These are phyloP conservation scores for Aphis gossypii DNA, from an alignment of 1,140 invertebrate species.

Conservation along the genomic window DNA sequence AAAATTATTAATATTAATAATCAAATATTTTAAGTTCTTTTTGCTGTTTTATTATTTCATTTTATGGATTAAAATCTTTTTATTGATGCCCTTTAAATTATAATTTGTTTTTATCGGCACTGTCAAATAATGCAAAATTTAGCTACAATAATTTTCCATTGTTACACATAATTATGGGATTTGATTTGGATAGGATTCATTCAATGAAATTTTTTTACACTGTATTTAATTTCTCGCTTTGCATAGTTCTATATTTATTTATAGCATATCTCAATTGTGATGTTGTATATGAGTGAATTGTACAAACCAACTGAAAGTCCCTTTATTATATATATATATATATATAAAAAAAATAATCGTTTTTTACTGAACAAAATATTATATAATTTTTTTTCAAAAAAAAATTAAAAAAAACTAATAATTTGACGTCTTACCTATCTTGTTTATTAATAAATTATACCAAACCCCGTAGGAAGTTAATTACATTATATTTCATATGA, in stretches of 20 bases:
- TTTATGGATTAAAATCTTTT: background rate
- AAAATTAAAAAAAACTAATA: background rate
- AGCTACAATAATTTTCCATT: background rate
- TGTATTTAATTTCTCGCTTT: background rate
- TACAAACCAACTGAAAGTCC: background rate
- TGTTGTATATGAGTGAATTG: background rate
- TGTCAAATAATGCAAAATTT: constrained; percentile 15
- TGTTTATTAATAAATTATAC: constrained; percentile 14
- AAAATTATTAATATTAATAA: constrained; percentile 32
- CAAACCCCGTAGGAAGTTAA: too few species aligned
- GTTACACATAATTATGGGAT: background rate
- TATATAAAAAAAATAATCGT: background rate
- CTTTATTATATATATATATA: background rate
- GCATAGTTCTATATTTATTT: background rate
- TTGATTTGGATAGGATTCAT: background rate
- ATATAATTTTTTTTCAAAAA: background rate
- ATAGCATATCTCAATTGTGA: background rate
- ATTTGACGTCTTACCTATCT: background rate
- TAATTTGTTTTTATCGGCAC: constrained; percentile 2
- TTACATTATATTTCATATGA: background rate
- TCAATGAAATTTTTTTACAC: background rate
- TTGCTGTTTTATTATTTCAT: constrained; percentile 39
- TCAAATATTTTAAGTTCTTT: constrained; percentile 34
- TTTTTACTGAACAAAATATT: background rate
- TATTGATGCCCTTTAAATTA: constrained; percentile 10